Evolutionary conservation across 2,797 vertebrate species (phyloP), one percentile per base, ranked within the genome.

Genomic region (Lacerta viridis): DNA sequence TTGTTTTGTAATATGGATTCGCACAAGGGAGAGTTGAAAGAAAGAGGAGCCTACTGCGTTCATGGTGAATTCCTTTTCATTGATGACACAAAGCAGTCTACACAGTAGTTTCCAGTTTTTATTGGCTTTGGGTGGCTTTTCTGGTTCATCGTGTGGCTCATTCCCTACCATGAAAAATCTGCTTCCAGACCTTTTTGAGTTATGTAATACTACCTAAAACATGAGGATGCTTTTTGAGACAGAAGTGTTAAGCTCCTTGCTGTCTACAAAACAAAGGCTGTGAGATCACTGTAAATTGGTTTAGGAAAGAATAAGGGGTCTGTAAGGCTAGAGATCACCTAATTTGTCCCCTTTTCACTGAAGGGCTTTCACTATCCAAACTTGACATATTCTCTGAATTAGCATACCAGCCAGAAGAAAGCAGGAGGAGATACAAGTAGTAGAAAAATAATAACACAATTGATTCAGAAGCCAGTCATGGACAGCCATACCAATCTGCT

Each of bases 101-200:
- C 66, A 68, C 33, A 72, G 23, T 29, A 69, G 29, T 72, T 72
- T 72, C n/a, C 69, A 15, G n/a, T 2, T 23, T 17, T 36, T 5
- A 72, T 72, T 59, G 18, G 15, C 46, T n/a, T 55, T 79, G 6
- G 55, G 69, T n/a, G 4, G n/a, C 69, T 72, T 72, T 69, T 72
- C 43, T 33, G 29, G 69, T 43, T 72, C 82, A 72, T 84, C 36
- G 20, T 18, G 5, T 41, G 17, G 43, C 46, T 72, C 18, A 43
- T 50, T 84, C n/a, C 66, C 23, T 72, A 61, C 68, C 46, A 72
- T 84, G 23, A 55, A 72, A 55, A 55, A 55, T 82, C 80, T 43
- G 17, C 68, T 23, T 82, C 55, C 82, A 84, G 82, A 36, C n/a
- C 43, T 72, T 84, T 72, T 55, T 25, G 11, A 84, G 46, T 72